Conservation (phyloP, 2,888 invertebrate species). For the Cistogaster globosa region DNA sequence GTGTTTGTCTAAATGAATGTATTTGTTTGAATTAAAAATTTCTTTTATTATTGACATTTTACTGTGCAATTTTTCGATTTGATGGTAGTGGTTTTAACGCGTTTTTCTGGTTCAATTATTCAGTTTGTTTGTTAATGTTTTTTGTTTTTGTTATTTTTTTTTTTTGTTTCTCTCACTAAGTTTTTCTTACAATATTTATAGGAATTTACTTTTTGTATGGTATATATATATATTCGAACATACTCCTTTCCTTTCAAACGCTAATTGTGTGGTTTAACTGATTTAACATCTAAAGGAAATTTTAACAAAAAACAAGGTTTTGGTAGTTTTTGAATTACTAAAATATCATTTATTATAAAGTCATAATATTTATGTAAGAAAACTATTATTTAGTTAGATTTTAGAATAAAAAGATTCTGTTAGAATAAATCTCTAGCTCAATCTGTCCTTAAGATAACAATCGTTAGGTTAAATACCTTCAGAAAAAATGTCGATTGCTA, state of each 20-base stretch:
- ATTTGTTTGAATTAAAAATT: constrained; percentile 48
- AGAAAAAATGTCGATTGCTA: neutral
- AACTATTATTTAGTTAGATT: too few relatives aligned
- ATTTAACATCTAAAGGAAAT: constrained; percentile 31
- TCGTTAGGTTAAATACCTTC: too few relatives aligned
- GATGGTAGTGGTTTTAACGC: constrained; percentile 57
- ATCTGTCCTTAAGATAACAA: neutral
- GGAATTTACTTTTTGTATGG: too few relatives aligned
- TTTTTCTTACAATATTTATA: constrained; percentile 39
- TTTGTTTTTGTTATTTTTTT: constrained; percentile 2
- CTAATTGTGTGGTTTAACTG: constrained; percentile 36
- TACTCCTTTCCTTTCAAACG: neutral
- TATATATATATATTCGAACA: too few relatives aligned
- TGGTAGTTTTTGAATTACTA: too few relatives aligned
- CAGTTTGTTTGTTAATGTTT: constrained; percentile 5
- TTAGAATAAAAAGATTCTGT: too few relatives aligned
- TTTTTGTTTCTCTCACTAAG: neutral
- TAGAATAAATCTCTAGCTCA: neutral
- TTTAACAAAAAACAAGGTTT: too few relatives aligned
- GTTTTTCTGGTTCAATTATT: constrained; percentile 56
- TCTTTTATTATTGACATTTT: constrained; percentile 36
- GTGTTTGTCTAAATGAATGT: neutral
- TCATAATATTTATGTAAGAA: too few relatives aligned
- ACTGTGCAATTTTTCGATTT: constrained; percentile 19
- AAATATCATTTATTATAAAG: too few relatives aligned